Base-by-base conservation (phyloP, 2,888 invertebrate species). In the Agrilus mali region DNA sequence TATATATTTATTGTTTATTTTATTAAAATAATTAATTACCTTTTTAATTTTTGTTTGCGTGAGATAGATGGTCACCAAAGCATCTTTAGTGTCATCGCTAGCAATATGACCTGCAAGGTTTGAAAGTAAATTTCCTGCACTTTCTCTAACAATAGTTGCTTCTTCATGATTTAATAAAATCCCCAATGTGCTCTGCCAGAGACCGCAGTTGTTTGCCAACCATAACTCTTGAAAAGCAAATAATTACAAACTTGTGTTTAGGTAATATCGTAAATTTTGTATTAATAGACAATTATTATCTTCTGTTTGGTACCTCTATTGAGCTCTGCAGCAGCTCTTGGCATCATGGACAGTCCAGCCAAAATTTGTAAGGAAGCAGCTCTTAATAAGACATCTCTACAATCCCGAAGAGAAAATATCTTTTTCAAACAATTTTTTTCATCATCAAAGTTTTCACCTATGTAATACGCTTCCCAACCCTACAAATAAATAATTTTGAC, bases 91-190 rank as follows among this genome's bases (percentile, higher is more conserved):
- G 14, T 15, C 14, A 27, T 40, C 34, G 14, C 2, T 36, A 15
- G 33, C 49, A n/a, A 42, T 47, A 50, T 64, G 61, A 31, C 56
- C 58, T 20, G 51, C 54, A 37, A 75, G 58, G 61, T 74, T 73
- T 8, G 66, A 63, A 33, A 75, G 59, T 12, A 74, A 60, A 17
- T 66, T 58, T n/a, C 71, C 72, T 10, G 74, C 73, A 55, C 74
- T 70, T 57, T 75, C 75, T 47, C 70, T 63, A 1, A 75, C 72
- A 33, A 75, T 60, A 50, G 67, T 69, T 1, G 74, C 68, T 57
- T 76, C 75, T 27, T 64, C 67, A 46, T 69, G 62, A 55, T 72
- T 66, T 8, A 63, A 52, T n/a, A 69, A 44, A 43, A 64, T 58
- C n/a, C 50, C 46, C 17, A 67, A 49, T n/a, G 58, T 51, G 14